phyloP scores from a whole-genome alignment of 2,113 vertebrate genomes.

The Sylvia atricapilla region DNA sequence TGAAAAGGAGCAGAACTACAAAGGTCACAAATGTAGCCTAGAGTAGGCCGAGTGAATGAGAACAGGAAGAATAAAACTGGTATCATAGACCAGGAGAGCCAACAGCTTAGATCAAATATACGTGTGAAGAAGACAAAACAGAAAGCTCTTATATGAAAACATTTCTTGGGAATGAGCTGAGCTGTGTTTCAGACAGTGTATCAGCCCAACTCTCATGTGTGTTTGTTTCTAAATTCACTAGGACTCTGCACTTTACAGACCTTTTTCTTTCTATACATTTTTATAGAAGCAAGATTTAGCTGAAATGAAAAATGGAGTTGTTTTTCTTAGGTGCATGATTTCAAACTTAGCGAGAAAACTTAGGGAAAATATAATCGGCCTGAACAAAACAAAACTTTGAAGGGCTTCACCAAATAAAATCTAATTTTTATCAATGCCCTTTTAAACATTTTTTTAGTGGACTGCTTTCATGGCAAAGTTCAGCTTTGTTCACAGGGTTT shows the following conservation, averaged over 20 bases:
- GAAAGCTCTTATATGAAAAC: constrained; percentile 13
- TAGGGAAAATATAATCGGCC: not conserved
- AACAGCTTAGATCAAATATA: constrained; percentile 33
- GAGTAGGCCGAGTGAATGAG: not conserved
- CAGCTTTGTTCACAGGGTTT: constrained; percentile 35
- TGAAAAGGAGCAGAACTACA: not conserved
- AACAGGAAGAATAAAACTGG: constrained; percentile 41
- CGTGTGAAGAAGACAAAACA: constrained; percentile 37
- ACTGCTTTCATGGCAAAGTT: constrained; percentile 15
- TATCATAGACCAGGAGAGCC: not conserved
- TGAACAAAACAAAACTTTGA: constrained; percentile 3
- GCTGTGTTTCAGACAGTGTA: not conserved
- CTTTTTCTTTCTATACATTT: constrained; percentile 1
- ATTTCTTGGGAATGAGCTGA: not conserved
- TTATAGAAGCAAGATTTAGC: constrained; percentile 29
- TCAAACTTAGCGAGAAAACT: not conserved
- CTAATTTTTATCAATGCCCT: constrained; percentile 4
- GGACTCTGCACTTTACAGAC: not conserved
- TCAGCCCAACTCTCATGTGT: not conserved
- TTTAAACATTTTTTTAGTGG: not conserved
- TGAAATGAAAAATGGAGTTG: constrained; percentile 5
- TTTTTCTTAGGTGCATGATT: constrained; percentile 1
- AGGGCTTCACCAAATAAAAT: not conserved
- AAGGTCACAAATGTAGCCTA: constrained; percentile 5
- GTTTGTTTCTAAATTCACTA: constrained; percentile 7